Conservation (phyloP, 2,888 invertebrate species). For the Agriopis aurantiaria region DNA sequence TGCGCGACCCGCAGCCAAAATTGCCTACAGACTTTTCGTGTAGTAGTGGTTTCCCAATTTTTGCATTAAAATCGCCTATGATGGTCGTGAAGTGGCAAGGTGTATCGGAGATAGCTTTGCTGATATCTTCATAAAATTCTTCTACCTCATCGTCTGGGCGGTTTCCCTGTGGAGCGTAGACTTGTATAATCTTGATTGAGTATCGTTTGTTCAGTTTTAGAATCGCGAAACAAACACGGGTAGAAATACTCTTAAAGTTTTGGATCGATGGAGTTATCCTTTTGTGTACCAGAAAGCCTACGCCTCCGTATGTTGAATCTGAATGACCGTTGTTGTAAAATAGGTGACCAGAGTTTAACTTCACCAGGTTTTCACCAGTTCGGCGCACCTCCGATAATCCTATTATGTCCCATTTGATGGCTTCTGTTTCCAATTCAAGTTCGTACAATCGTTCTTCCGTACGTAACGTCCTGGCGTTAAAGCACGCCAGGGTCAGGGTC, state of each 20-base stretch:
- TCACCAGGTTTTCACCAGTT: no score
- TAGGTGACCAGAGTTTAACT: background rate
- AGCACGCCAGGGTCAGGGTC: slow-evolving; percentile 14
- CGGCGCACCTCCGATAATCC: no score
- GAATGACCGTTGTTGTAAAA: slow-evolving; percentile 7
- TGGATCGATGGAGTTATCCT: background rate
- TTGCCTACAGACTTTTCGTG: slow-evolving; percentile 1
- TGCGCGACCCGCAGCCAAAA: background rate
- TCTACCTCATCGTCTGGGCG: background rate
- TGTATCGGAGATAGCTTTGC: background rate
- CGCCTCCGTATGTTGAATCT: slow-evolving; percentile 16
- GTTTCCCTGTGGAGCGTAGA: background rate
- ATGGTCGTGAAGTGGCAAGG: background rate
- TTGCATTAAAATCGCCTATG: slow-evolving; percentile 11
- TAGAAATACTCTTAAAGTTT: slow-evolving; percentile 6
- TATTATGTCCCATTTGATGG: no score
- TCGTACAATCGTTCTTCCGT: background rate
- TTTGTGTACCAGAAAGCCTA: slow-evolving; percentile 15
- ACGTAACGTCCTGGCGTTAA: slow-evolving; percentile 7
- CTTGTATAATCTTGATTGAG: slow-evolving; percentile 1
- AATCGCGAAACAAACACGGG: background rate
- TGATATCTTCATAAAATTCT: background rate
- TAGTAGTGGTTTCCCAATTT: background rate
- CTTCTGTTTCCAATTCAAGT: no score
- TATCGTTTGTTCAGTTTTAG: background rate